Evolutionary conservation across 1,140 invertebrate genomes (phyloP), one percentile per base, ranked within the genome.

Genomic region (Panonychus citri): DNA sequence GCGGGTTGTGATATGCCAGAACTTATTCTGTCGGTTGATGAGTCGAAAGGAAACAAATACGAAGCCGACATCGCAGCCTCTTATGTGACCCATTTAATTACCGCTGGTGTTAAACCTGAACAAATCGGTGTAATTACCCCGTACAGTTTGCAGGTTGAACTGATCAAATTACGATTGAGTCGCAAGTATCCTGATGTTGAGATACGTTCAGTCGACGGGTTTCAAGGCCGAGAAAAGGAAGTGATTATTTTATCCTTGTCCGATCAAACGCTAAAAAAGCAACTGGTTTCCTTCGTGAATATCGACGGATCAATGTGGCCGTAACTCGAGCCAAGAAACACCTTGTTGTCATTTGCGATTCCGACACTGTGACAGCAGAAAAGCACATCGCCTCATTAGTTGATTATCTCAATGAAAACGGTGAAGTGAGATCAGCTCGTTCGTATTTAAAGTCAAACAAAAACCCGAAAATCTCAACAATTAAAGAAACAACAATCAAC

Each of bases 211-310:
- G 77, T 79, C 0, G 77, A 79, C 68, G 76, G 76, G 17, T 79
- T 77, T 62, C 77, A 79, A 66, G 77, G 77, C 0, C 66, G 76
- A 60, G 77, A 79, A 65, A 78, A 78, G 60, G 76, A 78, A 65
- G 75, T 73, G 21, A 72, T 78, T 5, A 65, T 78, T 46, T 65
- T 78, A 8, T 77, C 75, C 7, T 60, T 75, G 54, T n/a, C n/a
- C n/a, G 68, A 57, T 77, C 69, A 62, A 78, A 75, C 62, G 54
- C 62, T 66, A 61, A 67, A 69, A 70, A 70, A 60, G 72, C 75
- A 65, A 69, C 78, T 37, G 77, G 77, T 17, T 79, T 79, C 65
- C 66, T 78, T n/a, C 66, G 71, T 3, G 76, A 78, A 62, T 69
- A 70, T 56, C 62, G 77, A 54, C 67, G 77, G 74, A 78, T 79